Conservation (phyloP, 2,113 vertebrate genomes). For the Hystrix cristata region DNA sequence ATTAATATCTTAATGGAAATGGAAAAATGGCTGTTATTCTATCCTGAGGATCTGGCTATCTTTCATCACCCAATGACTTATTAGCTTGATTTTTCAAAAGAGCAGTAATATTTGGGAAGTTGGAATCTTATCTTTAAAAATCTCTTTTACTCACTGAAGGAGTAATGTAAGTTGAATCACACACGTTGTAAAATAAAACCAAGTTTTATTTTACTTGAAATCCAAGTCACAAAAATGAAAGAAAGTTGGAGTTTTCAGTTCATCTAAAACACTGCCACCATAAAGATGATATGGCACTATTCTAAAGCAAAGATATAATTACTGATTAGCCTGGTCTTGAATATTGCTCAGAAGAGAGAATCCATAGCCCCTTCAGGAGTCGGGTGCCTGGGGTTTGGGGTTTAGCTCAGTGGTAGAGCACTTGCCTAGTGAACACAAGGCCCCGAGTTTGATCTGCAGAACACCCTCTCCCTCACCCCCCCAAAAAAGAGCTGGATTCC, state of each 20-base stretch:
- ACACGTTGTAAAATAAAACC: conserved; percentile 18
- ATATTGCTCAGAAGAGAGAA: neutral
- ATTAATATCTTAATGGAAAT: conserved; percentile 49
- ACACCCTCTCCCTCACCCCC: no score
- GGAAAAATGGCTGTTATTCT: conserved; percentile 59
- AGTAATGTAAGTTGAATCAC: conserved; percentile 32
- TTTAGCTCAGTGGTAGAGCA: no score
- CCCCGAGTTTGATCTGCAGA: no score
- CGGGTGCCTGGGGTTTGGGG: neutral
- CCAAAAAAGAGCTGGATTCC: no score
- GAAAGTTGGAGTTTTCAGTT: conserved; percentile 8
- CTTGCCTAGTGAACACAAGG: no score
- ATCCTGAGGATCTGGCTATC: neutral
- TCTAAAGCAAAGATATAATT: neutral
- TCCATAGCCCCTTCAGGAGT: neutral
- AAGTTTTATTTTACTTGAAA: conserved; percentile 22
- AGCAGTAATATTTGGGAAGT: neutral
- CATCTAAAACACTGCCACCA: neutral
- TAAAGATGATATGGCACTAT: neutral
- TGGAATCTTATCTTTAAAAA: conserved; percentile 52
- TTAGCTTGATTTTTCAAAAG: conserved; percentile 64
- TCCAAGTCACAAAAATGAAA: neutral
- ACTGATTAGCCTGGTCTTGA: neutral
- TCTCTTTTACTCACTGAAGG: conserved; percentile 39
- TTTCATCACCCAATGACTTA: conserved; percentile 50